phyloP scores from a whole-genome alignment of 2,888 invertebrate species.

The Melitaea athalia region DNA sequence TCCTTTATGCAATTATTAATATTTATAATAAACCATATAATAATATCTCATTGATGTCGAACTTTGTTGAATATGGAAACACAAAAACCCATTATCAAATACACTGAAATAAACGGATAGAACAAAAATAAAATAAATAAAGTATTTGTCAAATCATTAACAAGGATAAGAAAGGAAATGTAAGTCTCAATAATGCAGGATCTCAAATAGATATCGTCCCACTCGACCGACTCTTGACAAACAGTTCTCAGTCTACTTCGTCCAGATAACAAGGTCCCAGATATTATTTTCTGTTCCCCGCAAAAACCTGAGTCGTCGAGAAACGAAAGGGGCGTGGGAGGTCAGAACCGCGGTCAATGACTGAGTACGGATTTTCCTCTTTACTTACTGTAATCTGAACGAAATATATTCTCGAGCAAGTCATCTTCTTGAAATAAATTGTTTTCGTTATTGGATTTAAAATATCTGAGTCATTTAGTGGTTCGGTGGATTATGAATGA shows the following conservation, averaged over 20 bases:
- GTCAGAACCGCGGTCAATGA: constrained; percentile 13
- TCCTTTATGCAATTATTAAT: too few relatives aligned
- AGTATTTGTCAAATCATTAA: not conserved
- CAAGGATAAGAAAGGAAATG: constrained; percentile 12
- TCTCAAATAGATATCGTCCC: constrained; percentile 7
- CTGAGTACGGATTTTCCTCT: constrained; percentile 44
- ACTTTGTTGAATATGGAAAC: too few relatives aligned
- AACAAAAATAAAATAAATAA: not conserved
- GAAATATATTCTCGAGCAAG: constrained; percentile 54
- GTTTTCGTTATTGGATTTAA: constrained; percentile 12
- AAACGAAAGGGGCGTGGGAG: constrained; percentile 10
- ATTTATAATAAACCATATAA: too few relatives aligned
- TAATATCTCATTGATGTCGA: too few relatives aligned
- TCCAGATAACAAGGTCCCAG: constrained; percentile 17
- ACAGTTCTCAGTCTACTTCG: constrained; percentile 8
- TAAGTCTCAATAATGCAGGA: constrained; percentile 17
- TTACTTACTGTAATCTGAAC: constrained; percentile 62
- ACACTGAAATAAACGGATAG: not conserved
- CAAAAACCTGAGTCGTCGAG: constrained; percentile 4
- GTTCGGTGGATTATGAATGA: not conserved
- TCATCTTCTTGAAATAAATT: constrained; percentile 13
- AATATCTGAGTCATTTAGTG: not conserved
- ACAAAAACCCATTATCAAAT: too few relatives aligned
- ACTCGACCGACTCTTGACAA: constrained; percentile 12
- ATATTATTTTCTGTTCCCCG: constrained; percentile 9